Evolutionary conservation across 1,140 invertebrate species (phyloP), one percentile per base, ranked within the genome.

Genomic region (Piezodorus guildinii): DNA sequence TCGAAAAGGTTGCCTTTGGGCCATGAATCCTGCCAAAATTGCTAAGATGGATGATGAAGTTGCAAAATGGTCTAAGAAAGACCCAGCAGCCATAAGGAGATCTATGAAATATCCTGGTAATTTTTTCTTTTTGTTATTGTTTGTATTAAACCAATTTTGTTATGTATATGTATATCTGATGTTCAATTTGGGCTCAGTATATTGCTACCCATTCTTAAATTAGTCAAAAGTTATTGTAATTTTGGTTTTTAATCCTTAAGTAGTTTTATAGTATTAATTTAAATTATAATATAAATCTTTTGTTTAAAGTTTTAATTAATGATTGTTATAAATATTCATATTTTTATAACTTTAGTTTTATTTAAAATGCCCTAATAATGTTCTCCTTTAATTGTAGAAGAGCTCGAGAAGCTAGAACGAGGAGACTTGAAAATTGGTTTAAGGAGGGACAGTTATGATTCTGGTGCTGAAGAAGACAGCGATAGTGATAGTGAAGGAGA

Each of bases 31-130:
- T 0, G 85, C 86, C 16, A 96, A 96, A 75, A 85, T 94, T 17
- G 83, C 85, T 23, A 97, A 97, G 78, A 95, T 98, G 92, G 93
- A 96, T 69, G 94, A 97, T 74, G 94, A 97, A 75, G 91, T 97
- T 49, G 88, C 91, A 69, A 97, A 96, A 73, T 96, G 93, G 90
- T 91, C 90, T 9, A 83, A 89, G 68, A 97, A 96, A 75, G 94
- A 96, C 78, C 91, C 92, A 0, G 73, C 82, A 68, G 85, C 87
- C 64, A 88, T 91, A 62, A 86, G 85, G 66, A 85, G 87, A 69
- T 90, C 91, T 4, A 96, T 96, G 93, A 83, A 91, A 21, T 86
- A 87, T 79, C 93, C 73, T 82, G 88, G 52, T 56, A 56, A 56
- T 21, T 27, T 3, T 5, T 46, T n/a, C 15, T 46, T 46, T 46